Evolutionary conservation across 1,140 invertebrate species (phyloP).

Genomic region (Trachymyrmex cornetzi): DNA sequence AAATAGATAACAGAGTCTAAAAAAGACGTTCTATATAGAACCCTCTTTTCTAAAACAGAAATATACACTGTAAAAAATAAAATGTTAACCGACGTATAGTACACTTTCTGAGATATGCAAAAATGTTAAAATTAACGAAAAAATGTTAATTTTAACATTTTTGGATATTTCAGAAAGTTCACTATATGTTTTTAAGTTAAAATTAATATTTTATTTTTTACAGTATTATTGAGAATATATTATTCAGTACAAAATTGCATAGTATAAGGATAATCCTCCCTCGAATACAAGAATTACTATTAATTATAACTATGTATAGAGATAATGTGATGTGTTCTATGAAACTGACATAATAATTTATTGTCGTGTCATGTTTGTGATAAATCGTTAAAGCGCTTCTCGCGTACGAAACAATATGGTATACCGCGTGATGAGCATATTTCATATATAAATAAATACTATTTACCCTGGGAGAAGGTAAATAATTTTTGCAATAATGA

Average conservation of each 20-base stretch:
- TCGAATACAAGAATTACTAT: constrained; percentile 3
- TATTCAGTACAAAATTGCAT: not conserved
- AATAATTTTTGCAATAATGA: not conserved
- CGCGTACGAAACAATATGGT: constrained; percentile 19
- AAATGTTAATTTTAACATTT: no score
- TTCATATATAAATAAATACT: constrained; percentile 20
- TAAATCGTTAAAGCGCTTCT: constrained; percentile 26
- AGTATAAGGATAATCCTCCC: not conserved
- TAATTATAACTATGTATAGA: constrained; percentile 2
- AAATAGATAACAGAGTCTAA: not conserved
- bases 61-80: not conserved
- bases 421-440: not conserved
- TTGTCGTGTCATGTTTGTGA: constrained; percentile 25
- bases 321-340: constrained; percentile 8
- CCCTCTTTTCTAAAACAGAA: not conserved
- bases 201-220: no score
- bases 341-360: constrained; percentile 29
- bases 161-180: no score
- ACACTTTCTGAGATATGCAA: no score
- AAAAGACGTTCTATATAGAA: no score
- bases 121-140: no score
- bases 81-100: not conserved
- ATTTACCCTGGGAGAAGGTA: not conserved
- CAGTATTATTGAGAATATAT: not conserved
- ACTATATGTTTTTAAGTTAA: no score